These are phyloP conservation scores for Aphidius gifuensis DNA, from an alignment of 1,140 invertebrate species.

Conservation along the genomic window DNA sequence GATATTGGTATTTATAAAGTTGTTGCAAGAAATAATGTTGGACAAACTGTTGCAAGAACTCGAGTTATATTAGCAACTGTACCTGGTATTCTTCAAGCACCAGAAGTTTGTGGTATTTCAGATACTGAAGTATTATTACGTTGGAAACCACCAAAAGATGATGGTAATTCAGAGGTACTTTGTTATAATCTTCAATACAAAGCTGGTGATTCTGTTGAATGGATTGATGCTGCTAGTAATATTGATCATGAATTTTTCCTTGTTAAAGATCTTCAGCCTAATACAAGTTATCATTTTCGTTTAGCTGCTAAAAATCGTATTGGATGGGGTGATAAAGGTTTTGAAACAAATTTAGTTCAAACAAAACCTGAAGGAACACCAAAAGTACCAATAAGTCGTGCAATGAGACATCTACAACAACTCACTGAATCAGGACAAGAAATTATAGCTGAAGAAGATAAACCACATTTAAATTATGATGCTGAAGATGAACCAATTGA, in stretches of 20 bases:
- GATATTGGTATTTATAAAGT: constrained; percentile 94
- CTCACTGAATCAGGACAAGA: constrained; percentile 76
- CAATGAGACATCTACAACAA: constrained; percentile 80
- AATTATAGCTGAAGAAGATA: constrained; percentile 62
- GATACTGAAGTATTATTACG: constrained; percentile 82
- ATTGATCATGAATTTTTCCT: constrained; percentile 93
- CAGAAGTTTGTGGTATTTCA: constrained; percentile 71
- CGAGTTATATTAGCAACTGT: constrained; percentile 70
- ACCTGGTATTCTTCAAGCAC: constrained; percentile 82
- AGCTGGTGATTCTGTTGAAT: constrained; percentile 71
- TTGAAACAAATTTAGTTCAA: constrained; percentile 67
- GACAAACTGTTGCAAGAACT: constrained; percentile 71
- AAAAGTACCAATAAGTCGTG: constrained; percentile 71
- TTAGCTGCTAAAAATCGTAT: constrained; percentile 86
- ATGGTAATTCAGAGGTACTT: constrained; percentile 78
- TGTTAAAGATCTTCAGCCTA: constrained; percentile 71
- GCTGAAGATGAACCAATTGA: constrained; percentile 71
- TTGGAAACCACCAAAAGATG: constrained; percentile 84
- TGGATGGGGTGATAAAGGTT: constrained; percentile 85
- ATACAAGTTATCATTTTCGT: constrained; percentile 84
- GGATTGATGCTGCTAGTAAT: constrained; percentile 82
- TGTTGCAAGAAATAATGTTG: constrained; percentile 83
- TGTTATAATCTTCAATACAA: constrained; percentile 85
- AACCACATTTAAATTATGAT: constrained; percentile 67
- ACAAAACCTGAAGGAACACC: constrained; percentile 65